Conservation (phyloP, 2,113 vertebrate genomes). For the Cavia porcellus region DNA sequence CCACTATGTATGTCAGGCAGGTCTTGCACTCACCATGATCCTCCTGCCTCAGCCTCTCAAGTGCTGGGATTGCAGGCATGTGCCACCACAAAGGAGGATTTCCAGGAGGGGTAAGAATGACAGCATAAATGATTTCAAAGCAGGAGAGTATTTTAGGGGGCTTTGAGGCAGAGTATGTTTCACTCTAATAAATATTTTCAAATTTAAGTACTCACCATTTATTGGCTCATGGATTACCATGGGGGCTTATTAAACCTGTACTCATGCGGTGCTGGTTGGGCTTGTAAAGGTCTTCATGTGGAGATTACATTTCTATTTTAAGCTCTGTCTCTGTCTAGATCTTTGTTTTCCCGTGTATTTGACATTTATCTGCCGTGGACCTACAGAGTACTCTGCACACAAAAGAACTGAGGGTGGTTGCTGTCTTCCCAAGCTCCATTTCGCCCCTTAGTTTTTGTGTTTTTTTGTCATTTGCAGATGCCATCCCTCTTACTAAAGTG, state of each 20-base stretch:
- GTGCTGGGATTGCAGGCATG: too few species aligned
- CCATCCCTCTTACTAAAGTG: neutral
- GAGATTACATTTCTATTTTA: neutral
- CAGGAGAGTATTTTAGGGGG: neutral
- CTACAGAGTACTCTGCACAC: neutral
- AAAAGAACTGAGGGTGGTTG: neutral
- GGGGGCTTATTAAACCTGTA: neutral
- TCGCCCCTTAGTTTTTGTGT: neutral
- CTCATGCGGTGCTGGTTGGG: neutral
- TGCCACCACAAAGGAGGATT: neutral
- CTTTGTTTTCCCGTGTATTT: neutral
- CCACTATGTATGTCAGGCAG: too few species aligned
- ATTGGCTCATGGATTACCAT: neutral
- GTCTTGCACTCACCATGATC: too few species aligned
- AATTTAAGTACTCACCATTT: neutral
- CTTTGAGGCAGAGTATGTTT: neutral
- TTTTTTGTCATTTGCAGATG: neutral
- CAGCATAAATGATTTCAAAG: neutral
- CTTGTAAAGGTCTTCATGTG: neutral
- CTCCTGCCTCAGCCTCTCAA: too few species aligned
- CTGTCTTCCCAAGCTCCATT: neutral
- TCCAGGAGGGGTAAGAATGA: neutral
- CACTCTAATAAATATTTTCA: neutral
- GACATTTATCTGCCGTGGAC: neutral
- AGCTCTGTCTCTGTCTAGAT: neutral